A percentile compares a stretch with the other conserved stretches of the same genome.
These are phyloP conservation scores for Anthopleura xanthogrammica DNA, from an alignment of 92 coral and sea anemone species.

Conservation along the genomic window DNA sequence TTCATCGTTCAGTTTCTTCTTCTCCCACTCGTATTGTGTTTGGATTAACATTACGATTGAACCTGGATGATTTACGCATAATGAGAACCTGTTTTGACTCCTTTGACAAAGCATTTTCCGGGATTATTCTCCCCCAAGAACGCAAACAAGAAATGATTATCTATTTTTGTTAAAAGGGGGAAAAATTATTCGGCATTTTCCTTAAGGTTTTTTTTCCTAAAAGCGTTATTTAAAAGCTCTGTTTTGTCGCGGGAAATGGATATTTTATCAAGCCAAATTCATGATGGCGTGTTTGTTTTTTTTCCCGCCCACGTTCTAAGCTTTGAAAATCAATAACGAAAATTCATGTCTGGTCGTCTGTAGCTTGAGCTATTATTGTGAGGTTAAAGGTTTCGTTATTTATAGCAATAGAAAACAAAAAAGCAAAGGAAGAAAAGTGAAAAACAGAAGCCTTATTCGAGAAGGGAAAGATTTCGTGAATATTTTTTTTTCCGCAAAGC, in stretches of 20 bases:
- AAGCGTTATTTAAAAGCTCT: background rate
- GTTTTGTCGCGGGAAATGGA: background rate
- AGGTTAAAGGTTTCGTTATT: background rate
- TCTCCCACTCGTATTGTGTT: background rate
- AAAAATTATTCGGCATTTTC: constrained; percentile 2
- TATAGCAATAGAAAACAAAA: background rate
- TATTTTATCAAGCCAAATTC: constrained; percentile 3
- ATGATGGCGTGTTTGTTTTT: background rate
- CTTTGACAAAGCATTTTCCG: background rate
- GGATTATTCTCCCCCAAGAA: background rate
- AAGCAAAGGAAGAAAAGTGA: no score
- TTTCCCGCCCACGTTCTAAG: background rate
- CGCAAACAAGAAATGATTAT: background rate
- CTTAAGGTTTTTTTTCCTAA: background rate
- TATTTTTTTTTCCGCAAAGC: background rate
- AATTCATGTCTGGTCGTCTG: background rate
- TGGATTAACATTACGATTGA: background rate
- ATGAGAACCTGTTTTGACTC: background rate
- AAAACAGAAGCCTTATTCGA: background rate
- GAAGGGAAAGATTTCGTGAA: background rate
- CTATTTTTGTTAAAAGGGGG: background rate
- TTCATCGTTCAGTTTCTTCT: background rate
- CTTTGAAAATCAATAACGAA: background rate
- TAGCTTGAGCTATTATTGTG: background rate
- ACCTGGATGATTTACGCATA: background rate